Evolutionary conservation across 1,140 invertebrate species (phyloP), one percentile per base, ranked within the genome.

Genomic region (Limonius californicus): DNA sequence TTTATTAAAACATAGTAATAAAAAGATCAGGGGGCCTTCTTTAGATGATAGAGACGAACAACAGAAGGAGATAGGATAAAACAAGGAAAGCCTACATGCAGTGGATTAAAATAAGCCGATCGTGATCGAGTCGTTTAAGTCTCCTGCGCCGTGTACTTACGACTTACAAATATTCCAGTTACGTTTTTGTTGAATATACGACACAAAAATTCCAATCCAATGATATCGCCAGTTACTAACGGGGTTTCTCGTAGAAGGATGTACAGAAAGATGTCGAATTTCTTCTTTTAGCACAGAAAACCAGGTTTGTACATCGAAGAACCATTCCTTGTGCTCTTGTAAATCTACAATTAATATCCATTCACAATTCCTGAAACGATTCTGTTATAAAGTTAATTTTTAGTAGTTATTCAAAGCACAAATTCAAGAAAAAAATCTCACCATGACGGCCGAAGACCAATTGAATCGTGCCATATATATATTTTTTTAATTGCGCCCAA

Each of bases 371-470:
- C 70, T 71, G 11, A 23, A 59, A 58, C 1, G 16, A 50, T 32
- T 21, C 7, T 53, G 3, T 27, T 27, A 27, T 27, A 27, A 16
- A 45, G 15, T 7, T 43, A 56, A 21, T 16, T 16, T 15, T n/a
- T 12, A 16, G 39, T 32, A 12, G 9, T 23, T n/a, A 35, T 35
- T 35, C 1, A 9, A 9, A 50, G 20, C n/a, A 54, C 20, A 23
- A 11, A n/a, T n/a, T n/a, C 8, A 42, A 4, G 18, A 16, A 30
- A 57, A n/a, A 19, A 45, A 59, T 14, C 23, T 61, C 63, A 71
- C 70, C 70, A 71, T 21, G 50, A 62, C 0, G 64, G 63, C 43
- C 60, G 61, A 42, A 63, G 53, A 23, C 68, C 67, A n/a, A 69
- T 32, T 1, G 57, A 59, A 63, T 71, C 69, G 32, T 65, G 64